Base-by-base conservation (phyloP, 1,140 invertebrate genomes). In the Saccostrea echinata region DNA sequence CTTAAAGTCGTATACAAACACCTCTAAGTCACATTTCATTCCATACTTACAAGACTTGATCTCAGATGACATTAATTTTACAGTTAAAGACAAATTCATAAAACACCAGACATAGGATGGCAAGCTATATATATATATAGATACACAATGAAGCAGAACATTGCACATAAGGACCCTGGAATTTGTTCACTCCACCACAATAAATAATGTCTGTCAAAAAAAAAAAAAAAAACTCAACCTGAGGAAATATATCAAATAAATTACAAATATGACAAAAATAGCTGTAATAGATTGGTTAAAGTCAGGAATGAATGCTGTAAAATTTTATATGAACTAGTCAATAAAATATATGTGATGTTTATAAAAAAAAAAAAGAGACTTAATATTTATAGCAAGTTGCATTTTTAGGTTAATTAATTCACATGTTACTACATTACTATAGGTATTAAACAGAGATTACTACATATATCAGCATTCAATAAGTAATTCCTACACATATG, bases 251-350 rank as follows among this genome's bases (percentile, higher is more conserved):
- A 30, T 76, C 27, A 33, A 76, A 33, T 76, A 76, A 76, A 76
- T 16, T 16, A 76, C 30, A 76, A 76, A 76, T 76, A 76, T 30
- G 24, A 76, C 27, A 76, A 76, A 76, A 76, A 76, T 76, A 76
- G 30, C 24, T 30, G 27, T 76, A 30, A 76, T 30, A 43, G 9
- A 76, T 76, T 76, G 27, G 55, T 16, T 27, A 76, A 68, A 30
- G 24, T 76, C 27, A 27, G 68, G 68, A 76, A 76, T 76, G 68
- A 76, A 76, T 76, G 68, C 68, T 76, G 68, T 30, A 76, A 61
- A 76, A 76, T 76, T n/a, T 16, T 33, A 76, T 3, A 76, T 11
- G 68, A 76, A 76, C 30, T 76, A 76, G 11, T 76, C 27, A 76
- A 33, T 76, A 76, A 30, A 30, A 30, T 30, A 4, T 18, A 21